These are phyloP conservation scores for Tetrax tetrax DNA, from an alignment of 2,113 vertebrate genomes.

Conservation along the genomic window DNA sequence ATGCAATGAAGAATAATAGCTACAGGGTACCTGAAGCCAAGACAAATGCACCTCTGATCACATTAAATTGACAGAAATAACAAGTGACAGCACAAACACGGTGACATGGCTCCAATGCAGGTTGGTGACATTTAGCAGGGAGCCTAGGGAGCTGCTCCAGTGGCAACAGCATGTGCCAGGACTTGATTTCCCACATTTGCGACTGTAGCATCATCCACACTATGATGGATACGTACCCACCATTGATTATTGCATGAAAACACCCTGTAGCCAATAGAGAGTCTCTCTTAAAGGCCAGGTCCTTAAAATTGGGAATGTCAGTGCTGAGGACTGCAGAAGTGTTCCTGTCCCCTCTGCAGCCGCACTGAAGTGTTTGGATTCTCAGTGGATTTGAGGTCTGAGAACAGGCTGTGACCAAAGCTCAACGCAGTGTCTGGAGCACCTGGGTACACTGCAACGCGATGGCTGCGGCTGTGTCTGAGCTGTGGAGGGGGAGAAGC, in stretches of 20 bases:
- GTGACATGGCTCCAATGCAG: neutral
- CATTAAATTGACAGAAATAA: neutral
- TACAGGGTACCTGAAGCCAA: neutral
- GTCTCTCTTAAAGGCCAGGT: neutral
- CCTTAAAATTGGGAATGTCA: neutral
- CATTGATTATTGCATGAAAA: neutral
- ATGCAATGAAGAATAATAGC: neutral
- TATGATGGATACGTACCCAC: neutral
- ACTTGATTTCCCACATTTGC: neutral
- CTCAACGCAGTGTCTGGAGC: rapidly evolving
- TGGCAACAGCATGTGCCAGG: neutral
- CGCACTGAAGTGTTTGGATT: neutral
- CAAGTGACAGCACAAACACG: neutral
- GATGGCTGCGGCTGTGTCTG: neutral
- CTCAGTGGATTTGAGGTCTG: neutral
- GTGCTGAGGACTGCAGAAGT: neutral
- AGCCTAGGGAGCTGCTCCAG: neutral
- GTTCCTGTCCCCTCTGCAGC: neutral
- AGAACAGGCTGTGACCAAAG: neutral
- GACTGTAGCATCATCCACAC: neutral
- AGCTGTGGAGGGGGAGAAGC: no score
- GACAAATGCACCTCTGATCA: neutral
- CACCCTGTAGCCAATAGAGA: rapidly evolving
- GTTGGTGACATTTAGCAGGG: neutral
- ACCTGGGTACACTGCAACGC: rapidly evolving